phyloP scores from a whole-genome alignment of 2,888 invertebrate genomes.

The Drosophila pegasa region DNA sequence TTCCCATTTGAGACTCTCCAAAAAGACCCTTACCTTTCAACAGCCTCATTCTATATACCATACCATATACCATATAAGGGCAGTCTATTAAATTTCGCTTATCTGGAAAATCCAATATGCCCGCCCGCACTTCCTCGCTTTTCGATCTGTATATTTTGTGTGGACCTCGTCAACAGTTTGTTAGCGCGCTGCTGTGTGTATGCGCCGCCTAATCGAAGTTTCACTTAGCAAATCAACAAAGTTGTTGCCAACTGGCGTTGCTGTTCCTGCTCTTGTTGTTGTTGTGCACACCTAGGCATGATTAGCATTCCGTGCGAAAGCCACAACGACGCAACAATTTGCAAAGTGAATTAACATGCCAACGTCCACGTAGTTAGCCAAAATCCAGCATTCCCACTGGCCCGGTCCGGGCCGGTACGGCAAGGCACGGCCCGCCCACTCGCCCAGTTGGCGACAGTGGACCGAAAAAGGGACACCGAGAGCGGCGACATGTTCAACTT shows the following conservation, averaged over 20 bases:
- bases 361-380: constrained; percentile 45
- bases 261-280: constrained; percentile 30
- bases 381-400: constrained; percentile 9
- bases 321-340: constrained; percentile 68
- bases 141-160: constrained; percentile 4
- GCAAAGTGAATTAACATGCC: constrained; percentile 78
- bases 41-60: too few species aligned
- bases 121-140: neutral
- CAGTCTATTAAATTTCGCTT: too few species aligned
- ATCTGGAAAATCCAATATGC: too few species aligned
- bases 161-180: constrained; percentile 44
- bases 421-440: neutral
- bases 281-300: constrained; percentile 61
- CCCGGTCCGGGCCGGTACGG: neutral
- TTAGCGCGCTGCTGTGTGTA: constrained; percentile 44
- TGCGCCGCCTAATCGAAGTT: constrained; percentile 71
- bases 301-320: constrained; percentile 66
- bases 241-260: constrained; percentile 48
- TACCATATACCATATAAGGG: too few species aligned
- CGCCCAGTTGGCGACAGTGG: constrained; percentile 3
- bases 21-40: too few species aligned
- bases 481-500: constrained; percentile 74
- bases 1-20: too few species aligned
- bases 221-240: constrained; percentile 78
- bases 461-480: constrained; percentile 30